Percentiles rank a stretch among this genome's conserved stretches.
These are phyloP conservation scores for Smithornis capensis DNA, from an alignment of 2,113 vertebrate species.

Conservation along the genomic window DNA sequence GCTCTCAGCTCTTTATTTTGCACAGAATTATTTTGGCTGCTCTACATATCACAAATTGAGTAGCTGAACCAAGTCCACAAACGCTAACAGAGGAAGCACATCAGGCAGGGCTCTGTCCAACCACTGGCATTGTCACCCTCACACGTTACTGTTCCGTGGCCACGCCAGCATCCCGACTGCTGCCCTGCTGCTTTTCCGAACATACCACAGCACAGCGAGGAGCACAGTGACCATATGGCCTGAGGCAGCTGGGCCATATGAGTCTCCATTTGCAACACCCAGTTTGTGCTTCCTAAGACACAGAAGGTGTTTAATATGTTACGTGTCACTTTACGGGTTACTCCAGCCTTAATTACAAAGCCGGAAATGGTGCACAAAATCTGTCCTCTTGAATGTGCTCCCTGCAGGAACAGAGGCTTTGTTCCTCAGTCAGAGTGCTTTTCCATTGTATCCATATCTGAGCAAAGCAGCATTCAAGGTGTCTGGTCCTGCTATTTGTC, in stretches of 20 bases:
- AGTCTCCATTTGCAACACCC: slow-evolving; percentile 33
- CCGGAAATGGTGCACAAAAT: not conserved
- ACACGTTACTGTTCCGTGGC: not conserved
- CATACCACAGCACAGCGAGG: not conserved
- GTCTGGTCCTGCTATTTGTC: not conserved
- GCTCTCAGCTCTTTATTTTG: slow-evolving; percentile 52
- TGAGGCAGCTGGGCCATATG: not conserved
- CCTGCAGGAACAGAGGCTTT: not conserved
- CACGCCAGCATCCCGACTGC: not conserved
- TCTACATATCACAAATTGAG: slow-evolving; percentile 2
- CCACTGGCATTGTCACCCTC: not conserved
- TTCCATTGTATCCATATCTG: not conserved
- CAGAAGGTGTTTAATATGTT: slow-evolving; percentile 50
- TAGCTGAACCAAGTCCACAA: slow-evolving; percentile 25
- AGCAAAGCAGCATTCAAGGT: not conserved
- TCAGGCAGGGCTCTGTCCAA: not conserved
- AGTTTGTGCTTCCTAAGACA: not conserved
- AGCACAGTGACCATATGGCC: slow-evolving; percentile 31
- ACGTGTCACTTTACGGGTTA: slow-evolving; percentile 17
- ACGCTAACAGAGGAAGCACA: not conserved
- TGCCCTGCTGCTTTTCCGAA: not conserved
- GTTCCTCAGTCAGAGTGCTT: not conserved
- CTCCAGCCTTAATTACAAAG: slow-evolving; percentile 26
- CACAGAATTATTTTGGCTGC: slow-evolving; percentile 53
- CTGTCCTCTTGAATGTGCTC: not conserved